phyloP scores from a whole-genome alignment of 2,888 invertebrate species.

The Zonitis immaculata region DNA sequence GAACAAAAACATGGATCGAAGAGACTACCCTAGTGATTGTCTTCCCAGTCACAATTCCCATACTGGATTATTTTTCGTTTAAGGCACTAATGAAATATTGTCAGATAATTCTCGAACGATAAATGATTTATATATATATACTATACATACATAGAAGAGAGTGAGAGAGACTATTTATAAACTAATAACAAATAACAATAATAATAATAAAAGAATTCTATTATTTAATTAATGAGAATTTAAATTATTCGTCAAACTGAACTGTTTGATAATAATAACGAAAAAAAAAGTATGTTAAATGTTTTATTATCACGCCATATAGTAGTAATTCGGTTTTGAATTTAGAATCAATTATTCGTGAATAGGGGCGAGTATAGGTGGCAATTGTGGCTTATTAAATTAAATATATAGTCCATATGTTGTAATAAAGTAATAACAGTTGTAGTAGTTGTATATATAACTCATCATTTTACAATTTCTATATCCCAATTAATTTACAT shows the following conservation, averaged over 20 bases:
- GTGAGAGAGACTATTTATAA: too few species aligned
- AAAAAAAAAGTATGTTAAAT: background rate
- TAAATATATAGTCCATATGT: slow-evolving; percentile 4
- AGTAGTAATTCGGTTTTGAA: background rate
- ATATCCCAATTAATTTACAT: slow-evolving; percentile 9
- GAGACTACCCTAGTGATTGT: slow-evolving; percentile 29
- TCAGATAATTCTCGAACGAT: slow-evolving; percentile 26
- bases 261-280: too few species aligned
- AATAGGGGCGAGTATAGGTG: too few species aligned
- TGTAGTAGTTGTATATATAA: too few species aligned
- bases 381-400: slow-evolving; percentile 4
- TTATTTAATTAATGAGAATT: too few species aligned
- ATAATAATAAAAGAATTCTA: too few species aligned
- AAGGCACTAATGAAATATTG: slow-evolving; percentile 32
- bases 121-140: slow-evolving; percentile 30
- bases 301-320: background rate
- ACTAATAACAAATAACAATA: too few species aligned
- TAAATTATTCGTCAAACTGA: too few species aligned
- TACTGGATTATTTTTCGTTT: slow-evolving; percentile 36
- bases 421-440: too few species aligned
- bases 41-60: slow-evolving; percentile 35
- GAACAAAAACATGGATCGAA: slow-evolving; percentile 27
- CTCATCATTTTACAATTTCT: slow-evolving; percentile 8
- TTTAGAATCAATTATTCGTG: slow-evolving; percentile 5
- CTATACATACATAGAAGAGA: too few species aligned